A percentile compares a stretch with the other conserved stretches of the same genome.
These are phyloP conservation scores for Luperina testacea DNA, from an alignment of 2,888 invertebrate genomes.

Conservation along the genomic window DNA sequence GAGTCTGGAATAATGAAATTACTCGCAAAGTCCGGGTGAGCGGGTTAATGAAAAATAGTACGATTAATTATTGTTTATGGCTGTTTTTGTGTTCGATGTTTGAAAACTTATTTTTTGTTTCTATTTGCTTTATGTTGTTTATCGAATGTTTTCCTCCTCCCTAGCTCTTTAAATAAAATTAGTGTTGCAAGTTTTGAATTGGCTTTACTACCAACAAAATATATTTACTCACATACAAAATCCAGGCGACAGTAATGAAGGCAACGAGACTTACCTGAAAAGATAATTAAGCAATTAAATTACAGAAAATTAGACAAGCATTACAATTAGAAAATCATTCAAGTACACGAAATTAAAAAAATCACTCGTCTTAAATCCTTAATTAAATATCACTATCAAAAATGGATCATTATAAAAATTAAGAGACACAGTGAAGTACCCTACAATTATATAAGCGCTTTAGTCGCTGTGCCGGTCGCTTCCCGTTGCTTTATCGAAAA, in stretches of 20 bases:
- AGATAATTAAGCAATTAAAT: conserved; percentile 15
- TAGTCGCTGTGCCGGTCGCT: conserved; percentile 15
- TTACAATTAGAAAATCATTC: background rate
- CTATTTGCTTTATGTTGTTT: background rate
- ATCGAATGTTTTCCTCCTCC: background rate
- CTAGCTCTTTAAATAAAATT: background rate
- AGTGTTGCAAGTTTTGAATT: background rate
- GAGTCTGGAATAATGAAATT: conserved; percentile 52
- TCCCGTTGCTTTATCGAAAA: conserved; percentile 55
- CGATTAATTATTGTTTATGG: conserved; percentile 10
- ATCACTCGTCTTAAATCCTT: background rate
- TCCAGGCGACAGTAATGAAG: background rate
- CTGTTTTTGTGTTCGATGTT: conserved; percentile 21
- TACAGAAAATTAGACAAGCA: background rate
- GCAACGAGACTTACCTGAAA: conserved; percentile 57
- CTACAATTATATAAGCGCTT: conserved; percentile 50
- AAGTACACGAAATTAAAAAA: background rate
- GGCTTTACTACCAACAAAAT: background rate
- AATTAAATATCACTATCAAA: conserved; percentile 7
- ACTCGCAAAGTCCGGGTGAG: conserved; percentile 17
- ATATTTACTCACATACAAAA: conserved; percentile 40
- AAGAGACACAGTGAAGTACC: conserved; percentile 30
- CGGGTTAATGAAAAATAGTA: conserved; percentile 45
- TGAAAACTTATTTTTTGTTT: background rate
- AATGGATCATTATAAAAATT: conserved; percentile 50